Evolutionary conservation across 1,140 invertebrate genomes (phyloP).

Genomic region (Radopholus similis): DNA sequence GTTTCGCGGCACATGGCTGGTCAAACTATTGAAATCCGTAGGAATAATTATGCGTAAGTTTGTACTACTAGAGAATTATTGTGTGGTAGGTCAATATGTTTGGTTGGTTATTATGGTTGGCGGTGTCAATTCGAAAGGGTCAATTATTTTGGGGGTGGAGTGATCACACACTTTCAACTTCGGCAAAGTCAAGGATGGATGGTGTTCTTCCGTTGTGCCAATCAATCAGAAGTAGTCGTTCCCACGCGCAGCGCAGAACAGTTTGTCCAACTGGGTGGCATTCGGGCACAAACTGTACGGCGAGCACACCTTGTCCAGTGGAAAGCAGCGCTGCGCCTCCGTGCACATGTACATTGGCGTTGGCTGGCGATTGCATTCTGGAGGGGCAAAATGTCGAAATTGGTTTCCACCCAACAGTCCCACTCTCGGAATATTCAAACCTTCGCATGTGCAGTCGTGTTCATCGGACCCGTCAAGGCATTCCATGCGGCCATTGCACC

Average conservation of each 20-base stretch:
- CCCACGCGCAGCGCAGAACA: conserved; percentile 27
- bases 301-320: conserved; percentile 20
- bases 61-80: too few relatives aligned
- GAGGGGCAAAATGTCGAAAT: conserved; percentile 17
- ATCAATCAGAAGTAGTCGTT: conserved; percentile 6
- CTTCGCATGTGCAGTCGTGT: conserved; percentile 22
- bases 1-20: too few relatives aligned
- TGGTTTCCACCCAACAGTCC: background rate
- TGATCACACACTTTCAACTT: too few relatives aligned
- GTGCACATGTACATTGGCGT: conserved; percentile 30
- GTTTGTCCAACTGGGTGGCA: conserved; percentile 22
- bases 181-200: too few relatives aligned
- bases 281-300: conserved; percentile 22
- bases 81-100: too few relatives aligned
- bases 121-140: too few relatives aligned
- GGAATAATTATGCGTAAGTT: too few relatives aligned
- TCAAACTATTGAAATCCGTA: too few relatives aligned
- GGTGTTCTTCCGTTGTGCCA: too few relatives aligned
- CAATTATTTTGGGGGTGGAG: too few relatives aligned
- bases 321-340: conserved; percentile 20
- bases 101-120: too few relatives aligned
- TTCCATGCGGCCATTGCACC: conserved; percentile 33
- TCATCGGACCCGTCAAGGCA: conserved; percentile 42
- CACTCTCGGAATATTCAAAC: conserved; percentile 9
- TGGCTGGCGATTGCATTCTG: conserved; percentile 27